phyloP scores from a whole-genome alignment of 2,888 invertebrate species.

The Antheraea yamamai region DNA sequence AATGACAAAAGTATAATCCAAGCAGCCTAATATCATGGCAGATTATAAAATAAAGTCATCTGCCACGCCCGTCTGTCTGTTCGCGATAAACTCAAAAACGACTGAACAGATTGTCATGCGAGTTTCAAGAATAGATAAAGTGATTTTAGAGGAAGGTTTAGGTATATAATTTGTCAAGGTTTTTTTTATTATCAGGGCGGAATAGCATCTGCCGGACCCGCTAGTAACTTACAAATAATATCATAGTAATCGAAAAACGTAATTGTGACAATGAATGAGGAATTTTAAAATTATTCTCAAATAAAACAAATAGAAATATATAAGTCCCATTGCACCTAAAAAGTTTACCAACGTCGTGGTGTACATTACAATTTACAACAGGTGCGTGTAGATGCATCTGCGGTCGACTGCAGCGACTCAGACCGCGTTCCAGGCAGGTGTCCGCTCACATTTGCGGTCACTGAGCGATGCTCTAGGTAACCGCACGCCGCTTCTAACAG shows the following conservation, averaged over 20 bases:
- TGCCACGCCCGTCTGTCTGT: too few relatives aligned
- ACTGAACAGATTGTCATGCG: too few relatives aligned
- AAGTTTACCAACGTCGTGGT: neutral
- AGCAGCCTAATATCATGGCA: neutral
- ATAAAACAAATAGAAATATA: neutral
- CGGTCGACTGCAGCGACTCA: conserved; percentile 25
- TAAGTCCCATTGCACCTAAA: neutral
- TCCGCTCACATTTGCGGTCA: conserved; percentile 52
- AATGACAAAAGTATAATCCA: neutral
- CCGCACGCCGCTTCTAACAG: conserved; percentile 26
- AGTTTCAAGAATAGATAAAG: too few relatives aligned
- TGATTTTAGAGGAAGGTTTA: too few relatives aligned
- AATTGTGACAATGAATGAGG: neutral
- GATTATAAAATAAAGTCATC: too few relatives aligned
- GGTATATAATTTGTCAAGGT: too few relatives aligned
- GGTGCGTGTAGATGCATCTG: conserved; percentile 14
- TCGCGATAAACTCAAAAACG: too few relatives aligned
- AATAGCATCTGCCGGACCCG: too few relatives aligned
- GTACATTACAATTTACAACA: conserved; percentile 19
- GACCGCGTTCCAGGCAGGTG: conserved; percentile 47
- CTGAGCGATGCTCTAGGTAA: conserved; percentile 44
- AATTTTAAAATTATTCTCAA: neutral
- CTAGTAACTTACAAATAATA: neutral
- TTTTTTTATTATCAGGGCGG: too few relatives aligned
- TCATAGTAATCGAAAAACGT: neutral